Evolutionary conservation across 2,888 invertebrate genomes (phyloP).

Genomic region (Netelia melanura): DNA sequence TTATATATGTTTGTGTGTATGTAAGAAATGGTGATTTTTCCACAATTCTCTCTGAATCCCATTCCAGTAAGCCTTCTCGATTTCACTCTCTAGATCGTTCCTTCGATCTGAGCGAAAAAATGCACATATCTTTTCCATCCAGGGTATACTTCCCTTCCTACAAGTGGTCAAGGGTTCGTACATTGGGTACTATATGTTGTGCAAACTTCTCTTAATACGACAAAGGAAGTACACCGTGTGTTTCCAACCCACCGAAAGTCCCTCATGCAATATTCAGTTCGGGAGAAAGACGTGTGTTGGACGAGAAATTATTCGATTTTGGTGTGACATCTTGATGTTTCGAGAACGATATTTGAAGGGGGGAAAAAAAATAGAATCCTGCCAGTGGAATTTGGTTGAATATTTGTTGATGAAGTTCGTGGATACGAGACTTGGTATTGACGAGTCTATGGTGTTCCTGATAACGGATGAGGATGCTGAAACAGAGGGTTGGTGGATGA

Average conservation of each 20-base stretch:
- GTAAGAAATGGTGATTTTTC: background rate
- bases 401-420: background rate
- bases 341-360: background rate
- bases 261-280: background rate
- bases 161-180: conserved; percentile 7
- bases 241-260: background rate
- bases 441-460: conserved; percentile 6
- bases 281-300: background rate
- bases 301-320: background rate
- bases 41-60: background rate
- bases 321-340: background rate
- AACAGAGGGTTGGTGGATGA: background rate
- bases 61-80: background rate
- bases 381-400: background rate
- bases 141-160: conserved; percentile 39
- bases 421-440: background rate
- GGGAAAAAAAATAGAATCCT: background rate
- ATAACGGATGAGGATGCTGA: background rate
- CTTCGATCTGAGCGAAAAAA: conserved; percentile 41
- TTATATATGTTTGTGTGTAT: background rate
- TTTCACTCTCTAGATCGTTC: background rate
- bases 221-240: background rate
- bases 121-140: conserved; percentile 59
- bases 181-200: conserved; percentile 12
- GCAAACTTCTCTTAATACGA: background rate